phyloP scores from a whole-genome alignment of 2,888 invertebrate genomes.

The Phortica magna region DNA sequence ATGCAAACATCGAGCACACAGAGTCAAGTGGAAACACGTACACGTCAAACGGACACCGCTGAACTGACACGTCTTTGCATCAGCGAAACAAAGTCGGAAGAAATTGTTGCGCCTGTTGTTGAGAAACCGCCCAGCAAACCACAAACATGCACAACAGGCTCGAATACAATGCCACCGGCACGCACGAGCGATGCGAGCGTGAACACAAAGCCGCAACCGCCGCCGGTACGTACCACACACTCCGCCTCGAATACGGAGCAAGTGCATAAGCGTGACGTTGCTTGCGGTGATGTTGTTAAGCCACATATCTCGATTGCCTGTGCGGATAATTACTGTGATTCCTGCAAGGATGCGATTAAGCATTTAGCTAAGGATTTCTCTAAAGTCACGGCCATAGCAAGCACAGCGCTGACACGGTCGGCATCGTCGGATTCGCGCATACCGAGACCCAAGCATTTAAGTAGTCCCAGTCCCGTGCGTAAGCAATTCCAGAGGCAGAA shows the following conservation, averaged over 20 bases:
- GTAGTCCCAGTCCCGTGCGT: slow-evolving; percentile 75
- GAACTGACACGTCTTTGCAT: slow-evolving; percentile 70
- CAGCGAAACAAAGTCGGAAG: slow-evolving; percentile 65
- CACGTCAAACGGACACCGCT: slow-evolving; percentile 77
- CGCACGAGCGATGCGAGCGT: slow-evolving; percentile 57
- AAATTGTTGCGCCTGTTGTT: slow-evolving; percentile 59
- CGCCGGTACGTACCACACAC: slow-evolving; percentile 58
- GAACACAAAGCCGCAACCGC: slow-evolving; percentile 58
- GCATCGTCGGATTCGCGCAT: slow-evolving; percentile 70
- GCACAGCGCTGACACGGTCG: slow-evolving; percentile 45
- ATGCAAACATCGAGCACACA: slow-evolving; percentile 65
- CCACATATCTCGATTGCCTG: slow-evolving; percentile 79
- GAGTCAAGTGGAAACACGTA: slow-evolving; percentile 57
- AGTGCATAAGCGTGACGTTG: slow-evolving; percentile 78
- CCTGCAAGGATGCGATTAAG: slow-evolving; percentile 81
- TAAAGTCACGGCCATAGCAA: slow-evolving; percentile 49
- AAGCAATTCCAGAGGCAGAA: slow-evolving; percentile 75
- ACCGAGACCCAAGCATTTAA: slow-evolving; percentile 75
- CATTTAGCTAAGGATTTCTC: slow-evolving; percentile 79
- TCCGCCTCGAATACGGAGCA: slow-evolving; percentile 75
- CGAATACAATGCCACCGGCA: slow-evolving; percentile 62
- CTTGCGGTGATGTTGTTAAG: slow-evolving; percentile 79
- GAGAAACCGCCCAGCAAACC: slow-evolving; percentile 39
- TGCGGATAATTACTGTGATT: slow-evolving; percentile 81
- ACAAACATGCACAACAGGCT: slow-evolving; percentile 58